Evolutionary conservation across 2,113 vertebrate genomes (phyloP).

Genomic region (Sapayoa aenigma): DNA sequence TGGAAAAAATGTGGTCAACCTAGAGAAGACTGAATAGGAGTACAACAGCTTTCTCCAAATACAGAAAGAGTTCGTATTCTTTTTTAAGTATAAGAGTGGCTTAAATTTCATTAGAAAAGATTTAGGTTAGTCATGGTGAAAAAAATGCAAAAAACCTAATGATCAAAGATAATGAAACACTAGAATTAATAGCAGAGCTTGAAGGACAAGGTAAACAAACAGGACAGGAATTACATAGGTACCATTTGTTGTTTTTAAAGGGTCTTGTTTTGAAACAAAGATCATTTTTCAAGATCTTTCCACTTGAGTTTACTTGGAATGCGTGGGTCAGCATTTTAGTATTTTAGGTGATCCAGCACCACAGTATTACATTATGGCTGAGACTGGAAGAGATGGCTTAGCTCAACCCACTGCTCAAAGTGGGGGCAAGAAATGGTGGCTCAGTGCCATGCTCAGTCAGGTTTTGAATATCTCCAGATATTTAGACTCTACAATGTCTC

Average conservation of each 20-base stretch:
- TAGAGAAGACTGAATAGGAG: neutral
- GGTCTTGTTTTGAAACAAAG: neutral
- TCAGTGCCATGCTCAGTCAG: neutral
- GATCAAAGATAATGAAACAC: neutral
- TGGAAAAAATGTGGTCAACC: neutral
- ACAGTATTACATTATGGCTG: neutral
- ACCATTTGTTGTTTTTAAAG: neutral
- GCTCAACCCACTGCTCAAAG: neutral
- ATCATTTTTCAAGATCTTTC: neutral
- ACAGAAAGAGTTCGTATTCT: neutral
- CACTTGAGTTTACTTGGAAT: neutral
- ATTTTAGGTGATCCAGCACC: neutral
- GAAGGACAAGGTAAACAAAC: neutral
- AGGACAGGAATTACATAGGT: neutral
- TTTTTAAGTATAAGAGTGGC: neutral
- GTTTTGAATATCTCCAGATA: neutral
- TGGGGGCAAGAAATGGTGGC: neutral
- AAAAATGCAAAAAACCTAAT: neutral
- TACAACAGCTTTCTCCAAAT: neutral
- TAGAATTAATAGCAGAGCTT: neutral
- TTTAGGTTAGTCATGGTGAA: neutral
- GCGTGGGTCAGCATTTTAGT: neutral
- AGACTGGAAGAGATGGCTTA: neutral
- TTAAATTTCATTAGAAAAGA: neutral
- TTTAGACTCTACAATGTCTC: neutral